These are phyloP conservation scores for Chloroclysta siterata DNA, from an alignment of 2,888 invertebrate genomes.

Conservation along the genomic window DNA sequence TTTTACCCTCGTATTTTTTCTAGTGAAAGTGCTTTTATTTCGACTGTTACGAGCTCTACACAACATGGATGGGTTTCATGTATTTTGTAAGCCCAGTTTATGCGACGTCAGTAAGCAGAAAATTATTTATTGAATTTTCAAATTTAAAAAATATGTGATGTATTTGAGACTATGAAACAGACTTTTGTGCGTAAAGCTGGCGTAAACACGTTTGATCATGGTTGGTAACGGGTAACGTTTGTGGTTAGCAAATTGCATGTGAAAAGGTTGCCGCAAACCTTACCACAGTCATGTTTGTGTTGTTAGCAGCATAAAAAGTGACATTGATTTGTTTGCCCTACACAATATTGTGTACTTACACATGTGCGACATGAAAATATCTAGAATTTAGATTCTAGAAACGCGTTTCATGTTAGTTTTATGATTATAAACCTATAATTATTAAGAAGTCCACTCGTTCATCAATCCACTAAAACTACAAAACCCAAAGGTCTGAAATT, in stretches of 20 bases:
- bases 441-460: too few species aligned
- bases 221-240: conserved; percentile 15
- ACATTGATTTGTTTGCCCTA: neutral
- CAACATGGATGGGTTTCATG: neutral
- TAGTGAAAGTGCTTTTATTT: neutral
- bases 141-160: neutral
- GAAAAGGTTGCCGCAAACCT: conserved; percentile 29
- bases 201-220: neutral
- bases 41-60: too few species aligned
- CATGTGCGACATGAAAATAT: too few species aligned
- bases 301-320: neutral
- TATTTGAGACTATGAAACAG: neutral
- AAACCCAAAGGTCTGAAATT: too few species aligned
- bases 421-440: too few species aligned
- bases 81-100: neutral
- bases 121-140: neutral
- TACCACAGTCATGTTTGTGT: conserved; percentile 14
- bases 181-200: neutral
- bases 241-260: conserved; percentile 45
- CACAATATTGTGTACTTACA: neutral
- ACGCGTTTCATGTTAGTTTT: too few species aligned
- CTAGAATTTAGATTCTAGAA: too few species aligned
- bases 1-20: neutral
- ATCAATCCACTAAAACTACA: too few species aligned
- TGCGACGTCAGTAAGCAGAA: neutral